These are phyloP conservation scores for Uromys caudimaculatus DNA, from an alignment of 2,797 vertebrate species.

Conservation along the genomic window DNA sequence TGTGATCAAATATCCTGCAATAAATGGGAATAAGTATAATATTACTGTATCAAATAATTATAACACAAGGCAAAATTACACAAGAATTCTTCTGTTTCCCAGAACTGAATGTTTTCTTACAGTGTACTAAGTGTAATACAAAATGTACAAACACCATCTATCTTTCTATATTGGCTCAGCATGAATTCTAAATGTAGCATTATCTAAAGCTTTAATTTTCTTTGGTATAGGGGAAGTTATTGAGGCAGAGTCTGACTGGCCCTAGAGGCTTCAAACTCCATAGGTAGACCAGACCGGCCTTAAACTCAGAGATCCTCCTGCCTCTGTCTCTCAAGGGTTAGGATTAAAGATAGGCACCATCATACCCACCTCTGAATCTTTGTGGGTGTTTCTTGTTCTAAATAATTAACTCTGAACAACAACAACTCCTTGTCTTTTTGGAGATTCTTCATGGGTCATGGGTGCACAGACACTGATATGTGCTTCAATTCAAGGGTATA, in stretches of 20 bases:
- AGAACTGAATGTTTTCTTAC: neutral
- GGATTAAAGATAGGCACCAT: neutral
- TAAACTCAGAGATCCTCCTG: too few species aligned
- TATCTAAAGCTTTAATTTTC: neutral
- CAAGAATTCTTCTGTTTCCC: neutral
- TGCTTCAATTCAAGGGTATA: neutral
- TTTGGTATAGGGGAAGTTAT: neutral
- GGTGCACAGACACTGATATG: neutral
- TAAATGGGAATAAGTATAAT: neutral
- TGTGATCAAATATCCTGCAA: too few species aligned
- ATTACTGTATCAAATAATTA: neutral
- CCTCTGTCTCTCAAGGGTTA: too few species aligned
- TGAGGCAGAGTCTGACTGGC: neutral
- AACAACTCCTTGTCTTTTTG: neutral
- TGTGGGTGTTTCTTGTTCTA: neutral
- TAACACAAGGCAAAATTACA: neutral
- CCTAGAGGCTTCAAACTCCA: neutral
- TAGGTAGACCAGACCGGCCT: neutral
- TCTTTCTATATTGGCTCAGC: neutral
- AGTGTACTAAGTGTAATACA: neutral
- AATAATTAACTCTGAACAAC: slow-evolving; percentile 2
- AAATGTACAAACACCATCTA: neutral
- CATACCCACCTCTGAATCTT: neutral
- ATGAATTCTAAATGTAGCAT: neutral
- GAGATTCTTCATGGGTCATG: neutral